Conservation (phyloP, 2,888 invertebrate species). For the Ectropis crepuscularia region DNA sequence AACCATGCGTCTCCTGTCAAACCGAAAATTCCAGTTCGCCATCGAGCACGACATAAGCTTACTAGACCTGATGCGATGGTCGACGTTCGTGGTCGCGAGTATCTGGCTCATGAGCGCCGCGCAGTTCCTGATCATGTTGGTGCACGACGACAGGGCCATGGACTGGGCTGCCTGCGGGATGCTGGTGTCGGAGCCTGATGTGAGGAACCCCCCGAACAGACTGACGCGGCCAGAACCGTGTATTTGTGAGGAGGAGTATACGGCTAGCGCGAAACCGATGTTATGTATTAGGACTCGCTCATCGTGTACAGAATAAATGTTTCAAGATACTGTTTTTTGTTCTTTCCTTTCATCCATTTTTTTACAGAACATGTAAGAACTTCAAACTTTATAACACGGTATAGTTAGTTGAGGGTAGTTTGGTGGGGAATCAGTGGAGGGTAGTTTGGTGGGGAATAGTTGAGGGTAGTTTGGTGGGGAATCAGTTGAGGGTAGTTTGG, state of each 20-base stretch:
- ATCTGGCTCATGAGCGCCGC: slow-evolving; percentile 60
- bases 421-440: background rate
- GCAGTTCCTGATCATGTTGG: slow-evolving; percentile 57
- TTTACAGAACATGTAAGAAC: no score
- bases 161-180: slow-evolving; percentile 61
- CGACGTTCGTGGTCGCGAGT: slow-evolving; percentile 51
- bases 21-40: slow-evolving; percentile 55
- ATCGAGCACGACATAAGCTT: slow-evolving; percentile 52
- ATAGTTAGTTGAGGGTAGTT: background rate
- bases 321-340: background rate
- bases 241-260: background rate
- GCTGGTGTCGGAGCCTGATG: slow-evolving; percentile 41
- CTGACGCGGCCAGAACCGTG: background rate
- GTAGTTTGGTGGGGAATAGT: background rate
- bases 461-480: background rate
- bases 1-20: slow-evolving; percentile 51
- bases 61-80: slow-evolving; percentile 55
- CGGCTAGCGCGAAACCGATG: no score
- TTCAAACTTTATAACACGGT: no score
- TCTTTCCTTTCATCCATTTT: no score
- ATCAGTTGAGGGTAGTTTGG: background rate
- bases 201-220: background rate
- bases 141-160: slow-evolving; percentile 55
- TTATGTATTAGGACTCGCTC: no score
- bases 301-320: background rate